Conservation (phyloP, 2,797 vertebrate species). For the Enteromius mattozi region DNA sequence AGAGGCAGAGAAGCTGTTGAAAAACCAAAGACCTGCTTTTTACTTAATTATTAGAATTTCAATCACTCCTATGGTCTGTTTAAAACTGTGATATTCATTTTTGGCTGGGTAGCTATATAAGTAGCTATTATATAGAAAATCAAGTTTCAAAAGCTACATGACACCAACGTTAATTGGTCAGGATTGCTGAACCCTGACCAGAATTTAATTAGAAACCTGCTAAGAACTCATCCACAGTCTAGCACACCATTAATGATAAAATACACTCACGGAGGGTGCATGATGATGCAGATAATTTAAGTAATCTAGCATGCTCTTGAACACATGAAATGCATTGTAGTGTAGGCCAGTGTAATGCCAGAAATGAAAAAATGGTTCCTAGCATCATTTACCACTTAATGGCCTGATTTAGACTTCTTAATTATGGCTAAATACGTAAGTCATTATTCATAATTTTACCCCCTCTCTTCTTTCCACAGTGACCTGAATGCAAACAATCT, state of each 20-base stretch:
- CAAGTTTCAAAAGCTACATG: slow-evolving; percentile 29
- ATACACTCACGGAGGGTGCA: neutral
- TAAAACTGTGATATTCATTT: neutral
- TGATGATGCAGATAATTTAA: slow-evolving; percentile 17
- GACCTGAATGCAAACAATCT: slow-evolving; percentile 99
- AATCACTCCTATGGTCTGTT: neutral
- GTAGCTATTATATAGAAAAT: slow-evolving; percentile 5
- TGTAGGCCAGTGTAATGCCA: slow-evolving; percentile 12
- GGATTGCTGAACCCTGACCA: slow-evolving; percentile 27
- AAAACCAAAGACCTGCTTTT: neutral
- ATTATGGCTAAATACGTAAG: slow-evolving; percentile 18
- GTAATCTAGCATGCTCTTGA: neutral
- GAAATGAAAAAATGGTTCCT: slow-evolving; percentile 10
- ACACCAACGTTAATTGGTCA: slow-evolving; percentile 9
- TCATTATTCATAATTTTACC: slow-evolving; percentile 23
- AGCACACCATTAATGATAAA: neutral
- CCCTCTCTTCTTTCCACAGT: slow-evolving; percentile 70
- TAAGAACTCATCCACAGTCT: neutral
- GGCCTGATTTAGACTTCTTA: slow-evolving; percentile 17
- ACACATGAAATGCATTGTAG: slow-evolving; percentile 4
- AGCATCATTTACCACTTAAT: slow-evolving; percentile 40
- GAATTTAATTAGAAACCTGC: slow-evolving; percentile 35
- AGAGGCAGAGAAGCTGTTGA: neutral
- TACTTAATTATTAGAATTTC: neutral
- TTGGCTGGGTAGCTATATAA: neutral